Evolutionary conservation across 37 sponge, comb jelly and placozoan species (phyloP).

Genomic region (Ephydatia muelleri): DNA sequence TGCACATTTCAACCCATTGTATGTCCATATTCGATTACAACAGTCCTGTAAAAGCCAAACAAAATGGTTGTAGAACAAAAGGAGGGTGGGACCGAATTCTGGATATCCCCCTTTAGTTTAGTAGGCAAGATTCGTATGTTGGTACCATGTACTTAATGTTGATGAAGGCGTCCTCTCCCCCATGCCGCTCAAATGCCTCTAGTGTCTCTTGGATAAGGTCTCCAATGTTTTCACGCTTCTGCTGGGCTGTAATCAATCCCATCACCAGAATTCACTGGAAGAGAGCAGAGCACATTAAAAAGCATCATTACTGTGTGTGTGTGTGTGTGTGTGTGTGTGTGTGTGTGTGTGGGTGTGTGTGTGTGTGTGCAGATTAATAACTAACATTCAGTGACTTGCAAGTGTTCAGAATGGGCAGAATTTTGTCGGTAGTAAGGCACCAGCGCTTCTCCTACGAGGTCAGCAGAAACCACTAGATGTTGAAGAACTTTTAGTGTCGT

Average conservation of each 20-base stretch:
- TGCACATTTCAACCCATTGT: too few species aligned
- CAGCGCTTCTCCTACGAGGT: slow-evolving; percentile 96
- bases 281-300: not conserved
- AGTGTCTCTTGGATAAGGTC: slow-evolving; percentile 95
- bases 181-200: slow-evolving; percentile 91
- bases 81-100: too few species aligned
- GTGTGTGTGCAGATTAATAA: not conserved
- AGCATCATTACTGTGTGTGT: not conserved
- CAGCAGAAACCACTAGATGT: slow-evolving; percentile 89
- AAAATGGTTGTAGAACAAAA: too few species aligned
- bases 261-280: slow-evolving; percentile 93
- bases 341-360: not conserved
- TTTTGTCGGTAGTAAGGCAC: slow-evolving; percentile 99
- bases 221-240: slow-evolving; percentile 95
- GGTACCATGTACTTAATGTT: slow-evolving; percentile 99
- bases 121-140: slow-evolving; percentile 95
- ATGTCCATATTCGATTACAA: too few species aligned
- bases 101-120: slow-evolving; percentile 55
- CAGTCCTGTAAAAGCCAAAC: too few species aligned
- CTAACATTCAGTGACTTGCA: slow-evolving; percentile 91
- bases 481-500: slow-evolving; percentile 94
- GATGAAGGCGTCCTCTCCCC: slow-evolving; percentile 97
- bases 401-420: slow-evolving; percentile 95
- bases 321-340: not conserved
- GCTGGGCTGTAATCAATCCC: slow-evolving; percentile 99